Percentiles rank a stretch among this genome's conserved stretches.
Conservation (phyloP, 2,888 invertebrate genomes). For the Itoplectis maculator region DNA sequence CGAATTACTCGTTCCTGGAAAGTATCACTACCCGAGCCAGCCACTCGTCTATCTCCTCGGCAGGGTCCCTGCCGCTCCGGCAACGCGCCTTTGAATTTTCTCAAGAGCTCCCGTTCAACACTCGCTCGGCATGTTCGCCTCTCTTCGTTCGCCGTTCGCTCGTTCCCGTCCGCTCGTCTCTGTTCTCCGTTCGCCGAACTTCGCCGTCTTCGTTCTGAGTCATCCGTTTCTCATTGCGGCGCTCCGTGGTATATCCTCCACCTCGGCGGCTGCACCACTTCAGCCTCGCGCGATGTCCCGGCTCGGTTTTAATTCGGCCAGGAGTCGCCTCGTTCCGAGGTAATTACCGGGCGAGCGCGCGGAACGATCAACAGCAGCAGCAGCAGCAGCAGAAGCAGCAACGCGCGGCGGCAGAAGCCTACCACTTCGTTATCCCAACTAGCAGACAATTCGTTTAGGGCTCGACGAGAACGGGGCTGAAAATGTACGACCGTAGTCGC, state of each 20-base stretch:
- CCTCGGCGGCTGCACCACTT: constrained; percentile 44
- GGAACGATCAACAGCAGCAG: constrained; percentile 60
- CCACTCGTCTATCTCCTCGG: constrained; percentile 28
- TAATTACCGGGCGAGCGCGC: constrained; percentile 60
- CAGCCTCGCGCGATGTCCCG: not conserved
- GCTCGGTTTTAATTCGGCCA: constrained; percentile 62
- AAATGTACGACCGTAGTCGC: constrained; percentile 8
- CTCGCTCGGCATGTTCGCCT: not conserved
- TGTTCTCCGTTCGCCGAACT: constrained; percentile 14
- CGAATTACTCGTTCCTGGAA: constrained; percentile 46
- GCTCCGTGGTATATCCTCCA: constrained; percentile 23
- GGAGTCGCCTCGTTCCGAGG: constrained; percentile 51
- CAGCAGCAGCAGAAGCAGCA: no score
- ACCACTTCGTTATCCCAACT: constrained; percentile 63
- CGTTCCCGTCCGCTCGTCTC: constrained; percentile 31
- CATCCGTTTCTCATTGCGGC: constrained; percentile 34
- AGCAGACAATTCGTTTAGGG: constrained; percentile 64
- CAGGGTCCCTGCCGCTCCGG: constrained; percentile 1
- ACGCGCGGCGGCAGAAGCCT: constrained; percentile 25
- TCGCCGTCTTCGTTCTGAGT: constrained; percentile 53
- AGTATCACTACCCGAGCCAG: constrained; percentile 34
- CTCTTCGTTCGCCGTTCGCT: constrained; percentile 14
- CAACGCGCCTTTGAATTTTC: constrained; percentile 58
- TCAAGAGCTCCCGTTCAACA: constrained; percentile 41
- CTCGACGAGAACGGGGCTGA: constrained; percentile 38